These are phyloP conservation scores for Epinephelus cyanopodus DNA, from an alignment of 2,113 vertebrate genomes.

Conservation along the genomic window DNA sequence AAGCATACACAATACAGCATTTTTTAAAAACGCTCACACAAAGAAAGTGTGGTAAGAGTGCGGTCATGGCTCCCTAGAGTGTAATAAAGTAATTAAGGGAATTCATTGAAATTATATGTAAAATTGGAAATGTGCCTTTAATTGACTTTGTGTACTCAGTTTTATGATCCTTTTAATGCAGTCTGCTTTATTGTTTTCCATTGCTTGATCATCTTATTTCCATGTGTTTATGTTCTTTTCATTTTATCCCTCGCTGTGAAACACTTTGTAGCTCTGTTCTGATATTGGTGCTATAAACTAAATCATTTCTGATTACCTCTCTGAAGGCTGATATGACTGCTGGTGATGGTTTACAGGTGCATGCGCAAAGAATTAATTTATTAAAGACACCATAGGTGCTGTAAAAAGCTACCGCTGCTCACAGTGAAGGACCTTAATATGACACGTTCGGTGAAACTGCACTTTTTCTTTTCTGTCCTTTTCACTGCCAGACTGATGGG, in stretches of 20 bases:
- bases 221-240: conserved; percentile 9
- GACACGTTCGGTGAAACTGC: not conserved
- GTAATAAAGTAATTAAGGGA: conserved; percentile 1
- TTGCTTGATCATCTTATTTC: conserved; percentile 17
- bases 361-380: conserved; percentile 28
- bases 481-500: not conserved
- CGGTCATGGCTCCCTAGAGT: not conserved
- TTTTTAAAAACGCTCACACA: not conserved
- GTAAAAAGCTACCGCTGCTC: not conserved
- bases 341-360: conserved; percentile 35
- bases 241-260: conserved; percentile 15
- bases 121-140: not conserved
- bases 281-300: conserved; percentile 17
- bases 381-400: conserved; percentile 1
- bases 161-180: conserved; percentile 10
- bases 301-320: conserved; percentile 34
- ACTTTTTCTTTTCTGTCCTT: not conserved
- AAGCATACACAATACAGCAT: not conserved
- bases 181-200: conserved; percentile 2
- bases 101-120: conserved; percentile 9
- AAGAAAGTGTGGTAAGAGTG: not conserved
- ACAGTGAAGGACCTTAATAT: not conserved
- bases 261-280: conserved; percentile 2
- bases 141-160: not conserved
- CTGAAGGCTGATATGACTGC: conserved; percentile 16